These are phyloP conservation scores for Pocillopora meandrina DNA, from an alignment of 92 coral and sea anemone species.

Conservation along the genomic window DNA sequence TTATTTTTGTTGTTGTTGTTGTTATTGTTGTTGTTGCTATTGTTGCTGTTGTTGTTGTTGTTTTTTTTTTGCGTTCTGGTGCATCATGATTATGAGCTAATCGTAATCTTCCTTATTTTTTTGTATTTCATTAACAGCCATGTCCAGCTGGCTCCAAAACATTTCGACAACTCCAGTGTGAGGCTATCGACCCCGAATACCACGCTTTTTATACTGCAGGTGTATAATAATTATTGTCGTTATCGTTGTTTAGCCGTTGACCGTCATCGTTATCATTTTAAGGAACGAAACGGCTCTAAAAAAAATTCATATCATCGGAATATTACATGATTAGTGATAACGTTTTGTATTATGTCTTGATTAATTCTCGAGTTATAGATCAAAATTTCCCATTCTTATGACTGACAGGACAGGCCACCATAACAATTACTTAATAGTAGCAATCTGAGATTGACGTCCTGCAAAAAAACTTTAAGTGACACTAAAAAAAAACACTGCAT, in stretches of 20 bases:
- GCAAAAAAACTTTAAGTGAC: neutral
- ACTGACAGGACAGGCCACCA: neutral
- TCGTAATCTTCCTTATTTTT: neutral
- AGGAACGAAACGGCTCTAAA: no score
- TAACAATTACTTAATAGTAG: no score
- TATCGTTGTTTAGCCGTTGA: no score
- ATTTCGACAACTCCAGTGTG: constrained; percentile 69
- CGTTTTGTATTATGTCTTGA: no score
- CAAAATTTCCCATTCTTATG: neutral
- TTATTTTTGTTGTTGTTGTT: neutral
- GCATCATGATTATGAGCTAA: neutral
- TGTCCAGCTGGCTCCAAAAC: constrained; percentile 60
- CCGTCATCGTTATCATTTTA: no score
- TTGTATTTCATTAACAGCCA: constrained; percentile 34
- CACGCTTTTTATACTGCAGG: constrained; percentile 14
- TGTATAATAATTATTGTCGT: neutral
- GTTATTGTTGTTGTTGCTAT: neutral
- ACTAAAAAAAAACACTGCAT: neutral
- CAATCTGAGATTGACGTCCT: neutral
- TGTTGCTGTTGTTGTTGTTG: neutral
- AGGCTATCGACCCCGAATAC: constrained; percentile 41
- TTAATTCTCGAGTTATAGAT: no score
- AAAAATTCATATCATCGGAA: no score
- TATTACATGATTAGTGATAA: no score
- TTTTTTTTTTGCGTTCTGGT: neutral